These are phyloP conservation scores for Xanthia togata DNA, from an alignment of 2,888 invertebrate genomes.

Conservation along the genomic window DNA sequence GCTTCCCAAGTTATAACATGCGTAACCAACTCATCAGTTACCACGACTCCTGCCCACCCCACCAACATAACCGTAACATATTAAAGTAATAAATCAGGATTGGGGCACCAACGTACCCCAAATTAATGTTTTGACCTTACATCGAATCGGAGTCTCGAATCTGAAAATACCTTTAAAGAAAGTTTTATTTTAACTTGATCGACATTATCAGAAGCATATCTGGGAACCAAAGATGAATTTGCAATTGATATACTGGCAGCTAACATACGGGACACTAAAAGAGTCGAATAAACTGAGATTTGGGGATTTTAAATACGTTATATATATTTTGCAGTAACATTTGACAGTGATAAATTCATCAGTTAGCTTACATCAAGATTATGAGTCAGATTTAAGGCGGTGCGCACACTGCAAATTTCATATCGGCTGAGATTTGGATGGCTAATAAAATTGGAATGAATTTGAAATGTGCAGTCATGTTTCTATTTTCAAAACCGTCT, in stretches of 20 bases:
- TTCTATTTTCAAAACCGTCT: constrained; percentile 31
- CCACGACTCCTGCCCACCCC: constrained; percentile 56
- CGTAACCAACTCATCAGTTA: constrained; percentile 61
- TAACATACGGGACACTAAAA: constrained; percentile 28
- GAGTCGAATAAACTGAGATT: constrained; percentile 28
- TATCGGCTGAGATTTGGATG: constrained; percentile 2
- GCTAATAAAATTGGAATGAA: constrained; percentile 24
- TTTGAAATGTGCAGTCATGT: constrained; percentile 33
- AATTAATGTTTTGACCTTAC: constrained; percentile 68
- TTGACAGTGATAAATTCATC: constrained; percentile 58
- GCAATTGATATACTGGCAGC: constrained; percentile 61
- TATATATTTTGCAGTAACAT: constrained; percentile 40
- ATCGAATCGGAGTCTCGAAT: constrained; percentile 53
- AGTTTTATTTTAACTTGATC: constrained; percentile 46
- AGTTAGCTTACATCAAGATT: constrained; percentile 38
- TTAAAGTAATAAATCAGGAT: constrained; percentile 67
- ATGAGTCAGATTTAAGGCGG: constrained; percentile 37
- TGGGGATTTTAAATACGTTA: constrained; percentile 48
- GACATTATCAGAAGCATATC: constrained; percentile 60
- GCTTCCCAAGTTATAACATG: constrained; percentile 47
- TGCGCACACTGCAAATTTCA: constrained; percentile 13
- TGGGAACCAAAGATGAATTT: constrained; percentile 51
- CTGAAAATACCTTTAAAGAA: constrained; percentile 59
- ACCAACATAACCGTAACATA: constrained; percentile 61
- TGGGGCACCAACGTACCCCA: constrained; percentile 53